A percentile compares a stretch with the other conserved stretches of the same genome.
phyloP scores from a whole-genome alignment of 2,797 vertebrate species.

The Dicrostonyx torquatus region DNA sequence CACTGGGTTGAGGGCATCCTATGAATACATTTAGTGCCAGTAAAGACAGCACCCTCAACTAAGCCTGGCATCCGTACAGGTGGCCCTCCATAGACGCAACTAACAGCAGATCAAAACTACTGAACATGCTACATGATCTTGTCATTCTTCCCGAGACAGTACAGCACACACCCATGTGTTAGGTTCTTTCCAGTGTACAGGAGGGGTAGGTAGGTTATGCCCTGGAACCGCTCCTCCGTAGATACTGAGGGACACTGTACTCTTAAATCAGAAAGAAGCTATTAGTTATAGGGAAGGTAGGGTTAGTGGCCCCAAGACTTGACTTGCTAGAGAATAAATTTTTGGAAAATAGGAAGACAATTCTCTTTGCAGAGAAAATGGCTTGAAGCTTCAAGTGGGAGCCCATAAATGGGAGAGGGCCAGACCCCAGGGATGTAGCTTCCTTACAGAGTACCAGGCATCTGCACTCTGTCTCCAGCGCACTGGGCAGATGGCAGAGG shows the following conservation, averaged over 20 bases:
- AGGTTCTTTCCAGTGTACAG: neutral
- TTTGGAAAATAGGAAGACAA: neutral
- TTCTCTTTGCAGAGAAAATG: neutral
- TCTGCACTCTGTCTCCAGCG: constrained; percentile 30
- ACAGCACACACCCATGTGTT: neutral
- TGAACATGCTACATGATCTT: neutral
- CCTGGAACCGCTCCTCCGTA: neutral
- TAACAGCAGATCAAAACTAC: neutral
- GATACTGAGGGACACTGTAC: neutral
- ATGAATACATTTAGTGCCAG: neutral
- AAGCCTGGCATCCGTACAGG: neutral
- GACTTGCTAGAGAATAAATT: neutral
- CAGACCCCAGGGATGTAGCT: constrained; percentile 48
- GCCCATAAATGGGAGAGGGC: constrained; percentile 36
- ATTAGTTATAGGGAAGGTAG: neutral
- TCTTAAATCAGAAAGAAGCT: neutral
- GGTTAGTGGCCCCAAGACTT: neutral
- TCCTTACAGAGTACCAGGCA: constrained; percentile 55
- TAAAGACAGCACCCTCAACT: neutral
- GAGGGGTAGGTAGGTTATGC: neutral
- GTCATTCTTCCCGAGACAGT: neutral
- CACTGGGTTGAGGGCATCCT: neutral
- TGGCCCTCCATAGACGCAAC: neutral
- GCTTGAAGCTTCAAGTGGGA: neutral
- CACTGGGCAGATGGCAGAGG: constrained; percentile 61